A percentile compares a stretch with the other conserved stretches of the same genome.
phyloP scores from a whole-genome alignment of 2,888 invertebrate species.

The Lochmaea capreae region DNA sequence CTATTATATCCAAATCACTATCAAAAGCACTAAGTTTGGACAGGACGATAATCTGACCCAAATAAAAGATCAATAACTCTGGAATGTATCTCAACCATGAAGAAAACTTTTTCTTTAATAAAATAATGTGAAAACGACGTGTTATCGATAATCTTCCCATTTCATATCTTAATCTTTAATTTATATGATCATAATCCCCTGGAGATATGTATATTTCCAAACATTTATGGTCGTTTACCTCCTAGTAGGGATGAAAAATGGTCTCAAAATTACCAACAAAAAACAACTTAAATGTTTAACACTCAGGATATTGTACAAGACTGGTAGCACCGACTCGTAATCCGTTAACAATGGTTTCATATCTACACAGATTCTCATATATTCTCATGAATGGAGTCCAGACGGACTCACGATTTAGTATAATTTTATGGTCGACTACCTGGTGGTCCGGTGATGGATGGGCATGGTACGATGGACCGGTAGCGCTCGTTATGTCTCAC shows the following conservation, averaged over 20 bases:
- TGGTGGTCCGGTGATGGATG: conserved; percentile 65
- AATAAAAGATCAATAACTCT: too few species aligned
- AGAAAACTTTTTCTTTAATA: neutral
- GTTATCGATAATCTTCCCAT: conserved; percentile 20
- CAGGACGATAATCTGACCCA: too few species aligned
- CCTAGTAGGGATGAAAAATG: conserved; percentile 36
- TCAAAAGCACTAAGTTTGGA: too few species aligned
- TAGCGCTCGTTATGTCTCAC: conserved; percentile 62
- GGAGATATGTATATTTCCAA: conserved; percentile 36
- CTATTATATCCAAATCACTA: too few species aligned
- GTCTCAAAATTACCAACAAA: conserved; percentile 43
- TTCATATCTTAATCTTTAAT: conserved; percentile 23
- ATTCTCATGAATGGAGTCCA: conserved; percentile 62
- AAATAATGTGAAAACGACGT: conserved; percentile 19
- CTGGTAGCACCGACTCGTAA: conserved; percentile 63
- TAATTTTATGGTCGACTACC: conserved; percentile 65
- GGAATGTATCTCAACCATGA: neutral
- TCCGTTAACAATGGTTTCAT: conserved; percentile 64
- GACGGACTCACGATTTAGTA: conserved; percentile 64
- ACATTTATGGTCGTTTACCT: conserved; percentile 22
- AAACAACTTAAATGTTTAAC: conserved; percentile 45
- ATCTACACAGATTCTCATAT: conserved; percentile 64
- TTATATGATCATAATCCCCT: conserved; percentile 30
- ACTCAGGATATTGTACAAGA: conserved; percentile 56
- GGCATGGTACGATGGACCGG: conserved; percentile 54